A percentile compares a stretch with the other conserved stretches of the same genome.
These are phyloP conservation scores for Sclerurus mexicanus DNA, from an alignment of 2,113 vertebrate species.

Conservation along the genomic window DNA sequence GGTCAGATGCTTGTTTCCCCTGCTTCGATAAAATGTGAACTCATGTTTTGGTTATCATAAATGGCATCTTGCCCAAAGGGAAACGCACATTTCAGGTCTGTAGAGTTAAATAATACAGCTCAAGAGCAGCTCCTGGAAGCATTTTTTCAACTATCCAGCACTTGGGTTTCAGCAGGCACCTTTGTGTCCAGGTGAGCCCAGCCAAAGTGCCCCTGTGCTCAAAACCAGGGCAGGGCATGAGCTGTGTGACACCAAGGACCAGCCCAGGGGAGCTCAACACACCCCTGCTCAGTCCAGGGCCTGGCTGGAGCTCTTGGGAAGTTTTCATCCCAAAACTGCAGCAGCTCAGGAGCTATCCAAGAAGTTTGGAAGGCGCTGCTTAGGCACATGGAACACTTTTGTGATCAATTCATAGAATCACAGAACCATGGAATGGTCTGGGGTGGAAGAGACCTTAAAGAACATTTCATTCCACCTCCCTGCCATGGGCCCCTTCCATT, in stretches of 20 bases:
- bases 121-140: background rate
- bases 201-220: background rate
- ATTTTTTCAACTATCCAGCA: background rate
- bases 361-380: background rate
- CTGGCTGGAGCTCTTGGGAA: background rate
- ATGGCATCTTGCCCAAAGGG: constrained; percentile 37
- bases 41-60: constrained; percentile 16
- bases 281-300: background rate
- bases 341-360: background rate
- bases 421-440: background rate
- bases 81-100: background rate
- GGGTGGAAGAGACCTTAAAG: background rate
- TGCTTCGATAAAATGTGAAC: background rate
- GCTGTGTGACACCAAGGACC: accelerated
- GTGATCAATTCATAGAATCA: background rate
- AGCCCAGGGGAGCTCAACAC: background rate
- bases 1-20: background rate
- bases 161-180: background rate
- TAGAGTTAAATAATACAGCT: background rate
- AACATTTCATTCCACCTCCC: background rate
- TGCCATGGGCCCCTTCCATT: background rate
- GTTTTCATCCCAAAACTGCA: background rate
- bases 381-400: background rate
- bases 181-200: accelerated
- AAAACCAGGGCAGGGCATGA: accelerated